Evolutionary conservation across 2,797 vertebrate species (phyloP).

Genomic region (Hafferia zeledoni): DNA sequence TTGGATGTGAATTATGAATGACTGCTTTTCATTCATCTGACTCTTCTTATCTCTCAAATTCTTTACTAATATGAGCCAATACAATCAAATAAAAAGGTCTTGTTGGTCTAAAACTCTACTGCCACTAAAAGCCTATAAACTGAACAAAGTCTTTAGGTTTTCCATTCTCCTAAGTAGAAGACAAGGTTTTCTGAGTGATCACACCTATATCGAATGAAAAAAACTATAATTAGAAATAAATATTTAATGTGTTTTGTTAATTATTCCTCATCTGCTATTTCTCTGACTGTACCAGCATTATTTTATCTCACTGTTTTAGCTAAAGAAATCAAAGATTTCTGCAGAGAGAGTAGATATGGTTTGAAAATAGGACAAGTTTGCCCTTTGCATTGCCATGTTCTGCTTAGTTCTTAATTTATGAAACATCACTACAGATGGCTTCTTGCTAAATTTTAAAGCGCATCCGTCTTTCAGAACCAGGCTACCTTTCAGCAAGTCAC

Average conservation of each 20-base stretch:
- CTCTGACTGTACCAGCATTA: not conserved
- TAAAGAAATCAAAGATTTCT: not conserved
- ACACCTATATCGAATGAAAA: not conserved
- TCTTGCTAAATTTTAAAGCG: constrained; percentile 14
- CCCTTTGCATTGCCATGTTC: not conserved
- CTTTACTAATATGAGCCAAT: not conserved
- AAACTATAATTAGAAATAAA: not conserved
- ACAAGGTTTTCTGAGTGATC: not conserved
- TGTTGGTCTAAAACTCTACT: not conserved
- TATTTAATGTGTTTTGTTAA: not conserved
- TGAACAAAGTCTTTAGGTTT: not conserved
- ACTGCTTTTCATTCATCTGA: not conserved
- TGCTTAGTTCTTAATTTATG: not conserved
- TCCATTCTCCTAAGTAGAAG: not conserved
- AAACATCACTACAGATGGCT: not conserved
- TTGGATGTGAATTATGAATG: not conserved
- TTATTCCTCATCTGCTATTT: not conserved
- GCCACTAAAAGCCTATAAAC: not conserved
- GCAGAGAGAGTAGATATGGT: not conserved
- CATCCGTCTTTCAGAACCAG: not conserved
- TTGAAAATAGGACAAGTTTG: not conserved
- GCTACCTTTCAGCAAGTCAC: constrained; percentile 60
- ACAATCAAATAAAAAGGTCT: not conserved
- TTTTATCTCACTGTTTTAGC: not conserved
- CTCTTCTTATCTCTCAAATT: not conserved